Conservation (phyloP, 1,140 invertebrate species). For the Trachelipus rathkii region DNA sequence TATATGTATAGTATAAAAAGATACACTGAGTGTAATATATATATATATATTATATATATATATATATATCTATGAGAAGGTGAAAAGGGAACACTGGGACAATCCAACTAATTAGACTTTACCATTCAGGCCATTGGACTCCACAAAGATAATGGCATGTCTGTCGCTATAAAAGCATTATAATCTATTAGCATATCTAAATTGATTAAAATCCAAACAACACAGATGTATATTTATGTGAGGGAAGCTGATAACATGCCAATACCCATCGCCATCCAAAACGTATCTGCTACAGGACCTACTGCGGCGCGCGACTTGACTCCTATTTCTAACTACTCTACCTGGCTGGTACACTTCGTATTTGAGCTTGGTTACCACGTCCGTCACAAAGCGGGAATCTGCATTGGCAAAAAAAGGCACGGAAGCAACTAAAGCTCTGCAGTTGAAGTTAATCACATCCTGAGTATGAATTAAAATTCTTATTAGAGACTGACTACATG, state of each 20-base stretch:
- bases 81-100: not conserved
- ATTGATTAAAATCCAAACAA: not conserved
- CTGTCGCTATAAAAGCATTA: not conserved
- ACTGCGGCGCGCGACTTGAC: slow-evolving; percentile 28
- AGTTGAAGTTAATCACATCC: slow-evolving; percentile 99
- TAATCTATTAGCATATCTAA: not conserved
- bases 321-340: slow-evolving; percentile 48
- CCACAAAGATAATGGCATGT: slow-evolving; percentile 12
- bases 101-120: not conserved
- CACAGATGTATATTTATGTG: not conserved
- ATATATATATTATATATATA: no score
- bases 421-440: slow-evolving; percentile 91
- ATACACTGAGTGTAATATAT: no score
- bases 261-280: slow-evolving; percentile 6
- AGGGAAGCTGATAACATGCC: slow-evolving; percentile 11
- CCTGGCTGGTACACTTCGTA: slow-evolving; percentile 99
- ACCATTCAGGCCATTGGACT: not conserved
- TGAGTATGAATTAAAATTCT: slow-evolving; percentile 50
- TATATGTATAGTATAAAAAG: no score
- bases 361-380: slow-evolving; percentile 93
- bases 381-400: slow-evolving; percentile 95
- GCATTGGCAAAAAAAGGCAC: slow-evolving; percentile 98
- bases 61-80: no score
- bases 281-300: not conserved
- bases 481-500: slow-evolving; percentile 24